A percentile compares a stretch with the other conserved stretches of the same genome.
These are phyloP conservation scores for Carposina sasakii DNA, from an alignment of 1,140 invertebrate species.

Conservation along the genomic window DNA sequence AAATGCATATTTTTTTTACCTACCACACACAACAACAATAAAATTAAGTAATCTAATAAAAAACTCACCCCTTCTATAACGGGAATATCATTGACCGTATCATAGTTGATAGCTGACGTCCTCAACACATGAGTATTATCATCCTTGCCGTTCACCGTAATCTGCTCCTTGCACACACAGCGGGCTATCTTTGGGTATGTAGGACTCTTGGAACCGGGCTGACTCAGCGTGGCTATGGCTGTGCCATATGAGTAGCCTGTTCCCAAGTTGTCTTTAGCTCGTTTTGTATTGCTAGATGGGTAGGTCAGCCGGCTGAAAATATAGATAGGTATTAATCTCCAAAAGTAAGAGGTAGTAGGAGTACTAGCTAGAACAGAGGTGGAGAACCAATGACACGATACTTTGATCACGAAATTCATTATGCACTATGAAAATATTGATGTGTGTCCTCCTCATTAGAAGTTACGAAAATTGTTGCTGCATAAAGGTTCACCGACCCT, in stretches of 20 bases:
- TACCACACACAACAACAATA: too few relatives aligned
- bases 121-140: slow-evolving; percentile 51
- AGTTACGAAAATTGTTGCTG: too few relatives aligned
- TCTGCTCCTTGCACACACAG: slow-evolving; percentile 47
- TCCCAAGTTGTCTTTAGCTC: slow-evolving; percentile 59
- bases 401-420: too few relatives aligned
- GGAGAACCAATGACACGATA: too few relatives aligned
- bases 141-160: slow-evolving; percentile 35
- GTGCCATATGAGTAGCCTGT: slow-evolving; percentile 59
- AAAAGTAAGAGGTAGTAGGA: too few relatives aligned
- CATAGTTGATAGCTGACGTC: slow-evolving; percentile 56
- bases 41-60: too few relatives aligned
- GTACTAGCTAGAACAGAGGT: too few relatives aligned
- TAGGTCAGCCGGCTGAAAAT: slow-evolving; percentile 47
- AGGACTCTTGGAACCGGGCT: slow-evolving; percentile 23
- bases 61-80: slow-evolving; percentile 44
- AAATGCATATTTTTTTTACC: too few relatives aligned
- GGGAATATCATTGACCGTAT: slow-evolving; percentile 34
- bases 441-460: too few relatives aligned
- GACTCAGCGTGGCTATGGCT: slow-evolving; percentile 38
- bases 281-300: slow-evolving; percentile 48
- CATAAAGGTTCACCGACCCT: too few relatives aligned
- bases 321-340: too few relatives aligned
- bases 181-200: slow-evolving; percentile 3
- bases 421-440: too few relatives aligned